Conservation (phyloP, 2,888 invertebrate genomes). For the Athalia circularis region DNA sequence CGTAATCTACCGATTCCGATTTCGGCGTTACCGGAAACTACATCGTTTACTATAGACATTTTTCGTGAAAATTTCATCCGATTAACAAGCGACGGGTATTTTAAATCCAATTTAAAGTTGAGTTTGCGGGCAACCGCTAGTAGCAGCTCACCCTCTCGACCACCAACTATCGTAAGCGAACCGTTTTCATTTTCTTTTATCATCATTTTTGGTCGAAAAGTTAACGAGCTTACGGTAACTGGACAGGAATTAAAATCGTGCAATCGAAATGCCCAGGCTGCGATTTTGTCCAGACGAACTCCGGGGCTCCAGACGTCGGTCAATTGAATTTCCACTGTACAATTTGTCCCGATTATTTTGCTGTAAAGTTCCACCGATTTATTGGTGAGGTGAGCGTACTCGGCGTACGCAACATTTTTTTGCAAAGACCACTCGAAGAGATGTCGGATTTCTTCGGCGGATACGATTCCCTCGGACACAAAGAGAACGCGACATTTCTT, state of each 20-base stretch:
- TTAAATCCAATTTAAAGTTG: constrained; percentile 13
- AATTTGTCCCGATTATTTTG: not conserved
- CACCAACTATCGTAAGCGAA: constrained; percentile 13
- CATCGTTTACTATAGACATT: constrained; percentile 3
- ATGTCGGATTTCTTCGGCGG: not conserved
- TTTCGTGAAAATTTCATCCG: constrained; percentile 16
- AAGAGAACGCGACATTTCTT: constrained; percentile 18
- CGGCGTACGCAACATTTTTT: not conserved
- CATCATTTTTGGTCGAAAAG: constrained; percentile 9
- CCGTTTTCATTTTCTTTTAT: constrained; percentile 24
- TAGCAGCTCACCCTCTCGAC: constrained; percentile 10
- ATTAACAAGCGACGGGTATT: not conserved
- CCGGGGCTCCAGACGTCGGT: constrained; percentile 8
- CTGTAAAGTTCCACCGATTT: constrained; percentile 16
- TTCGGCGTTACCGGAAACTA: not conserved
- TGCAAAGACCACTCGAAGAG: not conserved
- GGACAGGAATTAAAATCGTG: constrained; percentile 19
- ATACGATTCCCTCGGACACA: not conserved
- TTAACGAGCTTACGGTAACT: constrained; percentile 7
- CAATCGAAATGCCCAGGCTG: not conserved
- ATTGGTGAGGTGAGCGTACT: not conserved
- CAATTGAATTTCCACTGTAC: not conserved
- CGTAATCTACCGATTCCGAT: constrained; percentile 32
- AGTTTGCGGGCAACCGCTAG: not conserved
- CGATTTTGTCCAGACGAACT: not conserved